Base-by-base conservation (phyloP, 2,113 vertebrate genomes). In the Esox niger region DNA sequence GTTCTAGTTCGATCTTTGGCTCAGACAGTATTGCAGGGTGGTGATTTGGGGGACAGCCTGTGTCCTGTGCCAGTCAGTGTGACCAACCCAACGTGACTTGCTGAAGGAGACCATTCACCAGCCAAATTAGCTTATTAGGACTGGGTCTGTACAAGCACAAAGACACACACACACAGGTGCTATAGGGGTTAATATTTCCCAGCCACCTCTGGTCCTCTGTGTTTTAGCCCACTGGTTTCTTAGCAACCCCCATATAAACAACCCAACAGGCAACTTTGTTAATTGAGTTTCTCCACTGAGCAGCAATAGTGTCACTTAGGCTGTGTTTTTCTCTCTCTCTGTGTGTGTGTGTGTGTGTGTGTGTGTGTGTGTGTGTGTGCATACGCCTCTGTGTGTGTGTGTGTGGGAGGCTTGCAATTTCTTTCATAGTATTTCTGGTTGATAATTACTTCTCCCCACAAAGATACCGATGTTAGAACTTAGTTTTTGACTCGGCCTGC, bases 231-330 rank as follows among this genome's bases (percentile, higher is more conserved):
- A 71, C 21, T 11, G 30, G 79, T 87, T 86, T 32, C 87, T 70
- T 83, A 84, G 87, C 84, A 87, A 88, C 87, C 31, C 38, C 67
- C 77, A 85, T 88, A 86, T 81, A 83, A 87, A 66, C 75, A 85
- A 79, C 71, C 74, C 58, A 76, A 79, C 80, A 77, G 58, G 0
- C 0, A 21, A 58, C 73, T 56, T 56, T 69, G 11, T 21, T 52
- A 66, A 81, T 81, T 79, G 46, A 71, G 69, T 67, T 75, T 68
- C 70, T 73, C 68, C 56, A 68, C 58, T 64, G 47, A 73, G 29
- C 17, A 15, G 7, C 20, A 47, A 49, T n/a, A n/a, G n/a, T n/a
- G n/a, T n/a, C n/a, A n/a, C n/a, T n/a, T n/a, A n/a, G n/a, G n/a
- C n/a, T n/a, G n/a, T n/a, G n/a, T n/a, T n/a, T n/a, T n/a, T n/a